Evolutionary conservation across 2,113 vertebrate genomes (phyloP).

Genomic region (Grallaria varia): DNA sequence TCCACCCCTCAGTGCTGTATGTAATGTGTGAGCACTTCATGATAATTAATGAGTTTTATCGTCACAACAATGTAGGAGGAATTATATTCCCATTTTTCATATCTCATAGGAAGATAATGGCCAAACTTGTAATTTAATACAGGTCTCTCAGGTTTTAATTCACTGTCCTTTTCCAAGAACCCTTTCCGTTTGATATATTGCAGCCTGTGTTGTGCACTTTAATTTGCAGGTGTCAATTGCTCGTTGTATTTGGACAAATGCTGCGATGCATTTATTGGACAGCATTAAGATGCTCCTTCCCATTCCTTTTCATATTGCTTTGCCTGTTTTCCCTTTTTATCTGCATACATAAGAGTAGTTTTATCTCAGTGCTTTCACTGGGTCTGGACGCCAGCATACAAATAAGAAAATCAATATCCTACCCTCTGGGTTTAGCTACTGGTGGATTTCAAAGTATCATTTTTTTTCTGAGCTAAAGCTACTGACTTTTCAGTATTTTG

Average conservation of each 20-base stretch:
- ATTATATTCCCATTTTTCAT: constrained; percentile 7
- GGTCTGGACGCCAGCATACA: neutral
- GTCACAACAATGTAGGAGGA: neutral
- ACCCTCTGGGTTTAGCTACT: neutral
- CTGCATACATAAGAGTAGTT: neutral
- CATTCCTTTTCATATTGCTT: constrained; percentile 9
- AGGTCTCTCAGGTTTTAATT: neutral
- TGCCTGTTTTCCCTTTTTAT: neutral
- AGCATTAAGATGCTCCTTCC: neutral
- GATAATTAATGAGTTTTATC: constrained; percentile 25
- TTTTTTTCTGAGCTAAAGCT: neutral
- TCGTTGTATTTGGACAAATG: neutral
- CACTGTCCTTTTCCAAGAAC: constrained; percentile 2
- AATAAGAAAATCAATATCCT: neutral
- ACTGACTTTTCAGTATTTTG: neutral
- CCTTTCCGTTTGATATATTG: constrained; percentile 21
- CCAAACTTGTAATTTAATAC: neutral
- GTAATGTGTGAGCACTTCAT: neutral
- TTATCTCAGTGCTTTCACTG: neutral
- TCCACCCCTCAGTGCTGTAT: rapidly evolving
- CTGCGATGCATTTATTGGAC: neutral
- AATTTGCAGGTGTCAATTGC: constrained; percentile 34
- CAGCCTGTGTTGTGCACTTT: neutral
- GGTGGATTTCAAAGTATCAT: neutral
- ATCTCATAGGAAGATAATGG: neutral